Evolutionary conservation across 2,113 vertebrate genomes (phyloP).

Genomic region (Galeopterus variegatus): DNA sequence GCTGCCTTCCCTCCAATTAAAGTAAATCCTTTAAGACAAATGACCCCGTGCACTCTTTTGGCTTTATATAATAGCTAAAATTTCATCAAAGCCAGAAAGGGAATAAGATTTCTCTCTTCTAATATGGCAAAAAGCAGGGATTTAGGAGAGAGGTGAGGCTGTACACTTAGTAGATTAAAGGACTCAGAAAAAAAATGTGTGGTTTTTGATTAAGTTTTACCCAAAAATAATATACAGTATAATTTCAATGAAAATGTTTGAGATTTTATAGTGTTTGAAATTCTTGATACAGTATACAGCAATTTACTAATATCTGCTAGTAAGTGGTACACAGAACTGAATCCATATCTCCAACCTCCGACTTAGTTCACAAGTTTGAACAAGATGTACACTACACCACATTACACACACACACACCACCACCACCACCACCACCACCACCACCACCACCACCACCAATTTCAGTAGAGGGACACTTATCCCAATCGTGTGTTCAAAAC

Average conservation of each 20-base stretch:
- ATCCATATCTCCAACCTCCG: not conserved
- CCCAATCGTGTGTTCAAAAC: not conserved
- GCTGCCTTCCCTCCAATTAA: not conserved
- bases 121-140: not conserved
- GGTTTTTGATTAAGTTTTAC: not conserved
- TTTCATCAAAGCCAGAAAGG: not conserved
- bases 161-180: not conserved
- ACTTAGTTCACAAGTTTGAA: not conserved
- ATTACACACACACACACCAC: not conserved
- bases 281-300: not conserved
- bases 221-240: not conserved
- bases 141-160: not conserved
- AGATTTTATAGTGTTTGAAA: not conserved
- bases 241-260: not conserved
- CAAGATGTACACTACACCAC: not conserved
- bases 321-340: not conserved
- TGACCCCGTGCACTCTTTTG: not conserved
- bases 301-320: not conserved
- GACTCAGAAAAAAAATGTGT: not conserved
- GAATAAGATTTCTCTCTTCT: not conserved
- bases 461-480: not conserved
- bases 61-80: not conserved
- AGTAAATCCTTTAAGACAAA: not conserved
- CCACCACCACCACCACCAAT: fast-evolving
- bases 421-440: fast-evolving